phyloP scores from a whole-genome alignment of 2,113 vertebrate genomes.

The Microtus richardsoni region DNA sequence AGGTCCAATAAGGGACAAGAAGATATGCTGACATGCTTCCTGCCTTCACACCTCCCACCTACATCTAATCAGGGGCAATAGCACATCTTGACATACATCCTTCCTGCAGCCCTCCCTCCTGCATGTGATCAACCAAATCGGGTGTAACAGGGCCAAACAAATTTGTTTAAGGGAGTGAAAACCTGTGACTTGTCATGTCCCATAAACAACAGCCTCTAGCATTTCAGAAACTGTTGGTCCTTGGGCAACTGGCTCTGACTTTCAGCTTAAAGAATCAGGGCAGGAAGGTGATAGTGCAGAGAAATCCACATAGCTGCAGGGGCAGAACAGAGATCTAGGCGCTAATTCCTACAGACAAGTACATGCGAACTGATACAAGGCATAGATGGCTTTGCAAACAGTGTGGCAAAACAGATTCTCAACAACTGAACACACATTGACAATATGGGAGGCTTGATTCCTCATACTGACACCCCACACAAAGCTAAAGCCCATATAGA shows the following conservation, averaged over 20 bases:
- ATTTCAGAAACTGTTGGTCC: background rate
- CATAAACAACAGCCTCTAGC: background rate
- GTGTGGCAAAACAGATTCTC: background rate
- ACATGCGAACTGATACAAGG: background rate
- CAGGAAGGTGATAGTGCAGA: background rate
- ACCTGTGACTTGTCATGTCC: background rate
- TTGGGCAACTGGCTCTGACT: background rate
- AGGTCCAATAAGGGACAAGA: background rate
- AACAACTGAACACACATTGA: background rate
- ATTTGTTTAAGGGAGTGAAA: background rate
- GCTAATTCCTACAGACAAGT: background rate
- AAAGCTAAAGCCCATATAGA: background rate
- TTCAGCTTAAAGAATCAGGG: background rate
- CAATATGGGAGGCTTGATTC: background rate
- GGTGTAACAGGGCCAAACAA: background rate
- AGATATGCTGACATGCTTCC: background rate
- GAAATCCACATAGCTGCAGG: background rate
- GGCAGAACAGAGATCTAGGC: background rate
- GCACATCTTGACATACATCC: background rate
- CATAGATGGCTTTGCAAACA: background rate
- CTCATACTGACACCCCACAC: background rate
- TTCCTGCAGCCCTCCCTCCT: background rate
- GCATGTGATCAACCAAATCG: background rate
- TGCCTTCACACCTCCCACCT: background rate
- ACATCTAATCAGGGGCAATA: background rate